A percentile compares a stretch with the other conserved stretches of the same genome.
These are phyloP conservation scores for Heliconius hewitsoni DNA, from an alignment of 1,140 invertebrate species.

Conservation along the genomic window DNA sequence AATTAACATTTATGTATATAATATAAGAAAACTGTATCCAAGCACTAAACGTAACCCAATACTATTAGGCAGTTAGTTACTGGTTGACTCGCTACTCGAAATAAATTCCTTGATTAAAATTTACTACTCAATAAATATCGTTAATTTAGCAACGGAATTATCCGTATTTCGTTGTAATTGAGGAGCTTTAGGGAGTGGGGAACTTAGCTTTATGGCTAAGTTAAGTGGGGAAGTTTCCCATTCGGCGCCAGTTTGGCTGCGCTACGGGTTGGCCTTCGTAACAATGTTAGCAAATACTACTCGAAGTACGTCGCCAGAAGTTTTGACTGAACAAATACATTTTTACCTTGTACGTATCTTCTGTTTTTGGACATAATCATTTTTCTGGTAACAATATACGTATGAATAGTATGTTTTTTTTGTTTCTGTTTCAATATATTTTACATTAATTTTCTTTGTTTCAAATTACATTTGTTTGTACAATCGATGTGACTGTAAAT, in stretches of 20 bases:
- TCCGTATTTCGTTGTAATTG: conserved; percentile 50
- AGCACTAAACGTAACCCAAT: conserved; percentile 1
- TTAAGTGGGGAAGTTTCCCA: conserved; percentile 54
- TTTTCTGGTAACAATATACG: not conserved
- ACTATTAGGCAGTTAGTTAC: conserved; percentile 9
- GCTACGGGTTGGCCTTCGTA: conserved; percentile 21
- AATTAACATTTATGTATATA: not conserved
- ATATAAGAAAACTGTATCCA: not conserved
- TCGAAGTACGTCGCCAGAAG: conserved; percentile 22
- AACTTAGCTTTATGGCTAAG: conserved; percentile 56
- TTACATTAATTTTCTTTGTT: no score
- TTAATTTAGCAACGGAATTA: conserved; percentile 44
- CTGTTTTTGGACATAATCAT: not conserved
- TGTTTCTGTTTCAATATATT: no score
- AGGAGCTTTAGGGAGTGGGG: conserved; percentile 25
- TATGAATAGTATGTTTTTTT: no score
- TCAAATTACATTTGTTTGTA: no score
- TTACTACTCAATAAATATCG: conserved; percentile 36
- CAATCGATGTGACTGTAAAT: no score
- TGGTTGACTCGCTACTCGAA: conserved; percentile 3
- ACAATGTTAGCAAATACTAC: conserved; percentile 23
- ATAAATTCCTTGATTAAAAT: conserved; percentile 32
- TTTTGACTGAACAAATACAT: conserved; percentile 12
- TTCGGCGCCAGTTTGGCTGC: conserved; percentile 51
- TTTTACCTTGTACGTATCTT: not conserved